Conservation (phyloP, 2,113 vertebrate genomes). For the Pelmatolapia mariae region DNA sequence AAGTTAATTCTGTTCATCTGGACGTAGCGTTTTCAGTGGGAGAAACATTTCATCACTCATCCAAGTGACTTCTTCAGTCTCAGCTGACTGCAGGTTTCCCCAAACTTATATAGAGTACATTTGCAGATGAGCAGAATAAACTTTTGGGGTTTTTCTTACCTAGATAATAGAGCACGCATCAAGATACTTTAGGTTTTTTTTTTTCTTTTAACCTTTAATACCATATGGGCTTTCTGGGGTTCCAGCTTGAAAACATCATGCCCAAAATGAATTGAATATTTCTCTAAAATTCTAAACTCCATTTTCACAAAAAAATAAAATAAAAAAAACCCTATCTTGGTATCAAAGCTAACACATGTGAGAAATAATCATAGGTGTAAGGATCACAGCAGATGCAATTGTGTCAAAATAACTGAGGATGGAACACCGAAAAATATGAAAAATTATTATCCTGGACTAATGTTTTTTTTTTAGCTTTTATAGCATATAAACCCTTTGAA, state of each 20-base stretch:
- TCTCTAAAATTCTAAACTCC: not conserved
- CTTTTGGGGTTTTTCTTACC: not conserved
- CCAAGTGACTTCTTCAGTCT: not conserved
- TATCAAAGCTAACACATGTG: not conserved
- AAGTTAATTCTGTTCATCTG: not conserved
- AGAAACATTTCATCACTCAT: not conserved
- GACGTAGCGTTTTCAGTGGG: not conserved
- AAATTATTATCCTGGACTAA: not conserved
- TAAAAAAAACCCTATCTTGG: not conserved
- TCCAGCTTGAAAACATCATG: not conserved
- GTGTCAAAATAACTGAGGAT: not conserved
- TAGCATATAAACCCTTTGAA: not conserved
- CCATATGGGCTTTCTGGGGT: not conserved
- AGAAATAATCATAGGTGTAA: not conserved
- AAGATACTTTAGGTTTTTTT: not conserved
- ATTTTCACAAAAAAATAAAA: not conserved
- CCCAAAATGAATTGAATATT: not conserved
- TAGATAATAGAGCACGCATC: not conserved
- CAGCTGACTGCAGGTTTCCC: not conserved
- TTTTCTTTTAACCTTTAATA: not conserved
- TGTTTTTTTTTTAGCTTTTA: not conserved
- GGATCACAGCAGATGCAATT: not conserved
- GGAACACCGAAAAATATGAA: not conserved
- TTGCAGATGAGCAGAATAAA: not conserved
- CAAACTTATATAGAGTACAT: too few relatives aligned